These are phyloP conservation scores for Brachyistius frenatus DNA, from an alignment of 2,113 vertebrate genomes.

Conservation along the genomic window DNA sequence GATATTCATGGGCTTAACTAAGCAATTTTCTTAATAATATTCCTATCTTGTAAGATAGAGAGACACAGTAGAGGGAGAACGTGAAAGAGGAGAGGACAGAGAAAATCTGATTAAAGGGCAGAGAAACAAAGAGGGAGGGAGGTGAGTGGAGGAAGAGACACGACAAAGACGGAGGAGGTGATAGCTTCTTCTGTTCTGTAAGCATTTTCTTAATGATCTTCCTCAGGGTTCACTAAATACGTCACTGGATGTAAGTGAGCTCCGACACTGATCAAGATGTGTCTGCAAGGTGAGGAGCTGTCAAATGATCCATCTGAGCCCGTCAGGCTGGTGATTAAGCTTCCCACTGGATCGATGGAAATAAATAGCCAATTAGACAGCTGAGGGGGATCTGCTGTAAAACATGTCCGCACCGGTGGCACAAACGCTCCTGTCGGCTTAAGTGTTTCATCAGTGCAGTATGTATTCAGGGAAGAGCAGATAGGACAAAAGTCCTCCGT, in stretches of 20 bases:
- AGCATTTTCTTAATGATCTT: slow-evolving; percentile 63
- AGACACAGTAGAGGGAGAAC: neutral
- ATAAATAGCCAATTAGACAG: slow-evolving; percentile 73
- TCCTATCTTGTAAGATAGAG: slow-evolving; percentile 45
- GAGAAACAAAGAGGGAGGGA: slow-evolving; percentile 20
- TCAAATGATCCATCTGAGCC: slow-evolving; percentile 61
- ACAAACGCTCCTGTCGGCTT: slow-evolving; percentile 1
- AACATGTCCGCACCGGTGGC: slow-evolving; percentile 10
- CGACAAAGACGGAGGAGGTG: slow-evolving; percentile 19
- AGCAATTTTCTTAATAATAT: slow-evolving; percentile 68
- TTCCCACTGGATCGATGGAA: slow-evolving; percentile 58
- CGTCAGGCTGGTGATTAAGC: slow-evolving; percentile 60
- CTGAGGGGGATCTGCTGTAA: slow-evolving; percentile 34
- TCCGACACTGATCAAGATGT: slow-evolving; percentile 53
- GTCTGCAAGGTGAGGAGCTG: slow-evolving; percentile 59
- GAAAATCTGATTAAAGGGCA: slow-evolving; percentile 47
- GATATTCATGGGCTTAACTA: slow-evolving; percentile 63
- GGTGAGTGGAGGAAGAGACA: neutral
- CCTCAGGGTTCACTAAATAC: slow-evolving; percentile 53
- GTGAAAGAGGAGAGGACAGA: slow-evolving; percentile 28
- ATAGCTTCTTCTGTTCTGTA: slow-evolving; percentile 30
- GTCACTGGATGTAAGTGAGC: slow-evolving; percentile 53
- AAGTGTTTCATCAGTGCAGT: neutral
- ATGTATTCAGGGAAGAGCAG: neutral
- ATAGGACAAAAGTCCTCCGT: slow-evolving; percentile 2